Evolutionary conservation across 1,140 invertebrate genomes (phyloP).

Genomic region (Drosophila repleta): DNA sequence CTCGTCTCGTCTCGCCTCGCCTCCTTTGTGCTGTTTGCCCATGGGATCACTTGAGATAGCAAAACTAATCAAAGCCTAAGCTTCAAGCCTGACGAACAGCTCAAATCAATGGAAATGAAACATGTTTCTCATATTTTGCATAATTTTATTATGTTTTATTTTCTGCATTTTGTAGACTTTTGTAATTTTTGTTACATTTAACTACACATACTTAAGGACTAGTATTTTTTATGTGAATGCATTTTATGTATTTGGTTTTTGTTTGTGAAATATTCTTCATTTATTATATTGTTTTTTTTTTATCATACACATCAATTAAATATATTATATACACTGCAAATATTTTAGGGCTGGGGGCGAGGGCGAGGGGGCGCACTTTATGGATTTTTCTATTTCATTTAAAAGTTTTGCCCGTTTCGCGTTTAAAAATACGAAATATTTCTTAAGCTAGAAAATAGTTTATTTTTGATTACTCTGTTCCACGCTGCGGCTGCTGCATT

Average conservation of each 20-base stretch:
- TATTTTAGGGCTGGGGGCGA: not conserved
- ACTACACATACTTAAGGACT: slow-evolving; percentile 76
- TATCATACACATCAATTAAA: slow-evolving; percentile 45
- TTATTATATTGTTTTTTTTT: not conserved
- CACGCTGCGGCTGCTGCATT: slow-evolving; percentile 24
- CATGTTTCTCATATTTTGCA: slow-evolving; percentile 57
- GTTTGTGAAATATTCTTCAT: slow-evolving; percentile 30
- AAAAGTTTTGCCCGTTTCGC: slow-evolving; percentile 38
- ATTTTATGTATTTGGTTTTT: slow-evolving; percentile 44
- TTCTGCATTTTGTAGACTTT: slow-evolving; percentile 54
- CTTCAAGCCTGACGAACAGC: slow-evolving; percentile 4
- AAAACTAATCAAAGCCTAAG: slow-evolving; percentile 43
- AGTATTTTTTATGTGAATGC: slow-evolving; percentile 48
- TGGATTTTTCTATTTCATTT: slow-evolving; percentile 8
- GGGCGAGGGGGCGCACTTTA: slow-evolving; percentile 6
- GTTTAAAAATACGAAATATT: slow-evolving; percentile 64
- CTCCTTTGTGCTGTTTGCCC: slow-evolving; percentile 17
- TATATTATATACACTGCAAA: slow-evolving; percentile 47
- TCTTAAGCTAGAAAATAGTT: slow-evolving; percentile 68
- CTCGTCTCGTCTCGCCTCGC: not conserved
- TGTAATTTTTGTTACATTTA: slow-evolving; percentile 76
- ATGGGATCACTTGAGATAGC: slow-evolving; percentile 28
- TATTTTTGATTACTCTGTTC: slow-evolving; percentile 74
- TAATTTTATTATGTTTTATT: slow-evolving; percentile 76
- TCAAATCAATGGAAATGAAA: slow-evolving; percentile 12